A percentile compares a stretch with the other conserved stretches of the same genome.
These are phyloP conservation scores for Allophyes oxyacanthae DNA, from an alignment of 2,888 invertebrate genomes.

Conservation along the genomic window DNA sequence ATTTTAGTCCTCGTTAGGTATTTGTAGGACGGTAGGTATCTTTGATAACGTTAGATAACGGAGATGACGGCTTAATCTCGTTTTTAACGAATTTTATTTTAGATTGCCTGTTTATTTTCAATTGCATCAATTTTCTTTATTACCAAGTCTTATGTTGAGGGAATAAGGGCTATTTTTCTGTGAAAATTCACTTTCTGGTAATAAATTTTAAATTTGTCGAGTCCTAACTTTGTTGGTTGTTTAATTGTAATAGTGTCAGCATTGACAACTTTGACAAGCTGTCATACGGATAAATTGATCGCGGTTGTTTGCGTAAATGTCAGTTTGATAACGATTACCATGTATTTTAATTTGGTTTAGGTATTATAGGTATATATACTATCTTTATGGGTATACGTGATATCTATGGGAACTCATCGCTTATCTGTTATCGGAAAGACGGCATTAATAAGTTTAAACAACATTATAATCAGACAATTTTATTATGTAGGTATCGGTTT, in stretches of 20 bases:
- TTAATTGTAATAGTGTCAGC: conserved; percentile 87
- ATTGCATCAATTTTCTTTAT: conserved; percentile 32
- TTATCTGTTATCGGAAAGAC: conserved; percentile 66
- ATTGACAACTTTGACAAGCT: conserved; percentile 85
- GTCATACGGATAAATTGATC: conserved; percentile 87
- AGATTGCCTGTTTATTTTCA: conserved; percentile 70
- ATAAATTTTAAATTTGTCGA: conserved; percentile 72
- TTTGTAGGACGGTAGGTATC: conserved; percentile 76
- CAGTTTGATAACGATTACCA: conserved; percentile 84
- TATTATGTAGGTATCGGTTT: conserved; percentile 53
- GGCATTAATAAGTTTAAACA: conserved; percentile 53
- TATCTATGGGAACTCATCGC: conserved; percentile 73
- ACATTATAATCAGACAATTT: conserved; percentile 43
- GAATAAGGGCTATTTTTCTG: conserved; percentile 67
- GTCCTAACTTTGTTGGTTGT: conserved; percentile 82
- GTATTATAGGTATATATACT: too few species aligned
- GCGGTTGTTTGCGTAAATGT: conserved; percentile 86
- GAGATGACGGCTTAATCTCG: conserved; percentile 88
- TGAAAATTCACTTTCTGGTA: conserved; percentile 51
- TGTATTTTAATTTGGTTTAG: conserved; percentile 82
- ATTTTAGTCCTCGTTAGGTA: conserved; percentile 78
- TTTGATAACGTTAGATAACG: conserved; percentile 83
- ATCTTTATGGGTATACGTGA: too few species aligned
- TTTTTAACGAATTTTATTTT: conserved; percentile 85
- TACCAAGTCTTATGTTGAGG: conserved; percentile 52